A percentile compares a stretch with the other conserved stretches of the same genome.
These are phyloP conservation scores for Hyalella azteca DNA, from an alignment of 2,888 invertebrate species.

Conservation along the genomic window DNA sequence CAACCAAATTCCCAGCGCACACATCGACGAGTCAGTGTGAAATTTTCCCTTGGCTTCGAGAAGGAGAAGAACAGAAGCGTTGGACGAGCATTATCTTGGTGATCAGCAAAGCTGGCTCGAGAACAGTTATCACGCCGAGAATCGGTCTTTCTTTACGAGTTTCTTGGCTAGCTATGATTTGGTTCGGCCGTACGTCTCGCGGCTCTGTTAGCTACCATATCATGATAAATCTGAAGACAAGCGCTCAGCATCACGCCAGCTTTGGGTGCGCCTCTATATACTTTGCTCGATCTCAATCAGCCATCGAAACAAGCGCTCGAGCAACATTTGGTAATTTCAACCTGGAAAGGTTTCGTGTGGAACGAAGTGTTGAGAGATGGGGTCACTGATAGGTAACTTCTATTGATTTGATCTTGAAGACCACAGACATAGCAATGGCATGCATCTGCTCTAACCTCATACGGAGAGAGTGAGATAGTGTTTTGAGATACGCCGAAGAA, in stretches of 20 bases:
- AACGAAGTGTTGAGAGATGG: constrained; percentile 35
- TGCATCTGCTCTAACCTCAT: constrained; percentile 31
- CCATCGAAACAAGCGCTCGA: constrained; percentile 28
- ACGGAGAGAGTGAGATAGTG: not conserved
- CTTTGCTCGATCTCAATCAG: constrained; percentile 30
- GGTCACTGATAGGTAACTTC: constrained; percentile 28
- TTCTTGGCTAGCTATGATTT: constrained; percentile 20
- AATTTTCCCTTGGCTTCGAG: no score
- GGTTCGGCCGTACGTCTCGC: constrained; percentile 25
- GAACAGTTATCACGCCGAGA: constrained; percentile 4
- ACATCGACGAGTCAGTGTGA: no score
- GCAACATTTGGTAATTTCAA: constrained; percentile 32
- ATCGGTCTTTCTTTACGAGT: constrained; percentile 28
- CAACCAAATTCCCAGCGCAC: constrained; percentile 1
- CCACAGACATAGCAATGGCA: constrained; percentile 16
- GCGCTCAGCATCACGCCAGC: constrained; percentile 28
- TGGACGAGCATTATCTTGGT: constrained; percentile 21
- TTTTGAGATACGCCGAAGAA: not conserved
- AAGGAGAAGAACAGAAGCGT: constrained; percentile 28
- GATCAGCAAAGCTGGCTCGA: constrained; percentile 27
- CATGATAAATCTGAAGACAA: constrained; percentile 32
- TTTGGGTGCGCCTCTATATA: constrained; percentile 35
- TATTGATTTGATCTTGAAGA: constrained; percentile 37
- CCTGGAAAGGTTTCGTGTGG: constrained; percentile 14
- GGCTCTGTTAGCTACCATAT: constrained; percentile 21